Conservation (phyloP, 2,888 invertebrate species). For the Eristalis pertinax region DNA sequence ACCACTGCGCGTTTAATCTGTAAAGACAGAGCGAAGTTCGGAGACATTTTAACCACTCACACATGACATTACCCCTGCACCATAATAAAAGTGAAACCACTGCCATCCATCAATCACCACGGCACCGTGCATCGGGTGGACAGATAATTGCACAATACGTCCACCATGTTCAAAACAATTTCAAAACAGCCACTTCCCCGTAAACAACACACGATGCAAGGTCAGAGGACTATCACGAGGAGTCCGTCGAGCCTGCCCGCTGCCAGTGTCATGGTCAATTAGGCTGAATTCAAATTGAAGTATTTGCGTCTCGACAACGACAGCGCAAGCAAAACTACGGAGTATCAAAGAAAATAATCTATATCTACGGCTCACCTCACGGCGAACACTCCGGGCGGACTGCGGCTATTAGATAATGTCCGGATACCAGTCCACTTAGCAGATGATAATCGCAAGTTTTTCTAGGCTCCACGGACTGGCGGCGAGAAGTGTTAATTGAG, state of each 20-base stretch:
- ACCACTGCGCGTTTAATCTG: no score
- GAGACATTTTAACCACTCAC: background rate
- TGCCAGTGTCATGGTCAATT: constrained; percentile 40
- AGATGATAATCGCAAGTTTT: constrained; percentile 30
- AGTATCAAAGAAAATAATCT: constrained; percentile 2
- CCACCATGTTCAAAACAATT: background rate
- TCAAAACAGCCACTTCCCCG: constrained; percentile 17
- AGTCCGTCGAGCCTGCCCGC: constrained; percentile 35
- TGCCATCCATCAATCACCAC: background rate
- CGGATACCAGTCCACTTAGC: constrained; percentile 29
- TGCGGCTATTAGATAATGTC: constrained; percentile 12
- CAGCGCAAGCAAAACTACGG: background rate
- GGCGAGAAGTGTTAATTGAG: constrained; percentile 38
- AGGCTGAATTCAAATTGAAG: constrained; percentile 17
- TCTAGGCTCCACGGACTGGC: background rate
- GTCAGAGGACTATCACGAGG: constrained; percentile 46
- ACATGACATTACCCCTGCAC: background rate
- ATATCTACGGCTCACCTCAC: constrained; percentile 34
- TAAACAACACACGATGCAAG: constrained; percentile 19
- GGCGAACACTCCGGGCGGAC: constrained; percentile 4
- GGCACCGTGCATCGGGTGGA: background rate
- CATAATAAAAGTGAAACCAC: constrained; percentile 31
- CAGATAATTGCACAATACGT: constrained; percentile 22
- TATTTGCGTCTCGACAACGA: background rate
- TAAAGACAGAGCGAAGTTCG: no score